Evolutionary conservation across 2,888 invertebrate genomes (phyloP).

Genomic region (Plagodis pulveraria): DNA sequence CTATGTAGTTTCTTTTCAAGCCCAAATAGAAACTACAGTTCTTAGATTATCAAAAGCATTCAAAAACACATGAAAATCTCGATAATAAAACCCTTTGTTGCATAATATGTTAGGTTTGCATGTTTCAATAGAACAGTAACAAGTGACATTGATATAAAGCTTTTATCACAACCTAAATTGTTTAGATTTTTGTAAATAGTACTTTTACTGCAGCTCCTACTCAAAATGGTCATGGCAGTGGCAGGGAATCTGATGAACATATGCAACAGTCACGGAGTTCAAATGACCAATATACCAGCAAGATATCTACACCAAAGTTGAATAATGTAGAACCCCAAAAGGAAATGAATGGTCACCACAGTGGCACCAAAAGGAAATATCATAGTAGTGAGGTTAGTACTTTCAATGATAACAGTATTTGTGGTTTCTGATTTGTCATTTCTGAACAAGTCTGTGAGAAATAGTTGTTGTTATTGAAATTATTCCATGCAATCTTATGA

Average conservation of each 20-base stretch:
- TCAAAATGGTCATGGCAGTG: constrained; percentile 69
- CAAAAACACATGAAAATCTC: background rate
- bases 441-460: constrained; percentile 4
- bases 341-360: constrained; percentile 66
- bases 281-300: constrained; percentile 41
- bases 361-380: constrained; percentile 65
- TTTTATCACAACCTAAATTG: background rate
- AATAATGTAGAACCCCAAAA: constrained; percentile 42
- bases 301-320: constrained; percentile 40
- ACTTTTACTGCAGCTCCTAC: constrained; percentile 53
- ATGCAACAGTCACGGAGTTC: constrained; percentile 46
- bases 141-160: constrained; percentile 4
- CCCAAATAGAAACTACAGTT: constrained; percentile 12
- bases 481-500: background rate
- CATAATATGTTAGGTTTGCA: constrained; percentile 6
- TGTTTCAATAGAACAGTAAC: constrained; percentile 4
- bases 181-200: background rate
- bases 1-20: constrained; percentile 29
- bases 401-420: constrained; percentile 19
- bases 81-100: background rate
- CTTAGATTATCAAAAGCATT: too few relatives aligned
- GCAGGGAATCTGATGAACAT: constrained; percentile 68
- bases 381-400: constrained; percentile 73
- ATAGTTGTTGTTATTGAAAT: background rate
- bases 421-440: constrained; percentile 13